Conservation (phyloP, 2,888 invertebrate genomes). For the Plebejus argus region DNA sequence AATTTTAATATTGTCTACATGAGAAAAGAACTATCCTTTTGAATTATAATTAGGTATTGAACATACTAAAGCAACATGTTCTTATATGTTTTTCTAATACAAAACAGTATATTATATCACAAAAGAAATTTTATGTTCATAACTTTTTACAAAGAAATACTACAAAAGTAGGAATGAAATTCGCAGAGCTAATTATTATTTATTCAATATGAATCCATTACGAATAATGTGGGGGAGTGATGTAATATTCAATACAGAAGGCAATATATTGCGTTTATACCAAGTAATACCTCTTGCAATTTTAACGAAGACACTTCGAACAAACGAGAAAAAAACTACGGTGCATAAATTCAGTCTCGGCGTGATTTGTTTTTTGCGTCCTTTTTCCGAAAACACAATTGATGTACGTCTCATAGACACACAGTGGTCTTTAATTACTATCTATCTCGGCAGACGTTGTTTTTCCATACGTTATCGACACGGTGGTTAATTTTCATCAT, state of each 20-base stretch:
- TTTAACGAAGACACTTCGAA: conserved; percentile 60
- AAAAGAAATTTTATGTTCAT: not conserved
- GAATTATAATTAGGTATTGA: too few species aligned
- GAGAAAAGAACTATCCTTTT: too few species aligned
- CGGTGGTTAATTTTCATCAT: not conserved
- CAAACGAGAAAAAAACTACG: conserved; percentile 68
- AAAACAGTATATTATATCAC: too few species aligned
- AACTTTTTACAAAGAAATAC: not conserved
- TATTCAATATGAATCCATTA: conserved; percentile 14
- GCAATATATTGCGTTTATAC: conserved; percentile 20
- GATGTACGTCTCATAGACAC: conserved; percentile 17
- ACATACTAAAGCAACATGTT: too few species aligned
- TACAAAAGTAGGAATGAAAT: not conserved
- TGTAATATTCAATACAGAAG: conserved; percentile 28
- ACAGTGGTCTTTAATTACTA: not conserved
- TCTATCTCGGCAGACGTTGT: not conserved
- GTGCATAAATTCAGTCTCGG: conserved; percentile 54
- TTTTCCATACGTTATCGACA: not conserved
- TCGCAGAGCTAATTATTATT: conserved; percentile 5
- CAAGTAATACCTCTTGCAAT: conserved; percentile 52
- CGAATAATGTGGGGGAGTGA: conserved; percentile 1
- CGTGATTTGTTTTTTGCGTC: conserved; percentile 30
- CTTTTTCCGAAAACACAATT: conserved; percentile 30
- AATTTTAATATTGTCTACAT: too few species aligned
- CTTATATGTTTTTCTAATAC: too few species aligned